phyloP scores from a whole-genome alignment of 2,113 vertebrate genomes.

The Australoheros scitulus region DNA sequence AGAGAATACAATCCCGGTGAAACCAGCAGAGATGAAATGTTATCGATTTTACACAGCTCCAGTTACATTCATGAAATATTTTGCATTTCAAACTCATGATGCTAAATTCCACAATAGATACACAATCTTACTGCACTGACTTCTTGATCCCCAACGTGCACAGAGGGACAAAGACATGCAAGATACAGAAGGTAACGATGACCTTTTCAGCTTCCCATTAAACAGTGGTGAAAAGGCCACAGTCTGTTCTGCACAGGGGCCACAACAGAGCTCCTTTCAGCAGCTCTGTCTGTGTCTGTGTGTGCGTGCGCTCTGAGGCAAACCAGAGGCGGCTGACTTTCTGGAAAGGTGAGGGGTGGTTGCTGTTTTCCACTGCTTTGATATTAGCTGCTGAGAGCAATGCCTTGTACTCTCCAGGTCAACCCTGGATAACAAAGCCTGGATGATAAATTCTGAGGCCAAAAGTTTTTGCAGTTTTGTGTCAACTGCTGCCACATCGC shows the following conservation, averaged over 20 bases:
- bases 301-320: conserved; percentile 31
- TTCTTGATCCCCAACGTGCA: conserved; percentile 7
- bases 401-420: conserved; percentile 12
- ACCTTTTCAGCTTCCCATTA: conserved; percentile 65
- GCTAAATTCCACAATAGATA: conserved; percentile 29
- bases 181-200: conserved; percentile 55
- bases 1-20: conserved; percentile 1
- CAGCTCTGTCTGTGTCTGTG: conserved; percentile 11
- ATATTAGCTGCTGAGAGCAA: conserved; percentile 22
- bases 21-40: conserved; percentile 3
- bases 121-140: conserved; percentile 24
- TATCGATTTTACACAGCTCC: conserved; percentile 33
- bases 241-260: conserved; percentile 63
- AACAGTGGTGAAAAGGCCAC: conserved; percentile 65
- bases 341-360: conserved; percentile 58
- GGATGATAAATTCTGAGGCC: conserved; percentile 5
- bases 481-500: not conserved
- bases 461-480: too few species aligned
- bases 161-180: conserved; percentile 33
- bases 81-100: conserved; percentile 48
- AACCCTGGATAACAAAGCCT: conserved; percentile 3
- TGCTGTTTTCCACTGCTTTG: conserved; percentile 42
- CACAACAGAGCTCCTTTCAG: conserved; percentile 76
- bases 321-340: conserved; percentile 55
- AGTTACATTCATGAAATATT: conserved; percentile 52